Conservation (phyloP, 2,797 vertebrate species). For the Enteromius afrohamiltoni region DNA sequence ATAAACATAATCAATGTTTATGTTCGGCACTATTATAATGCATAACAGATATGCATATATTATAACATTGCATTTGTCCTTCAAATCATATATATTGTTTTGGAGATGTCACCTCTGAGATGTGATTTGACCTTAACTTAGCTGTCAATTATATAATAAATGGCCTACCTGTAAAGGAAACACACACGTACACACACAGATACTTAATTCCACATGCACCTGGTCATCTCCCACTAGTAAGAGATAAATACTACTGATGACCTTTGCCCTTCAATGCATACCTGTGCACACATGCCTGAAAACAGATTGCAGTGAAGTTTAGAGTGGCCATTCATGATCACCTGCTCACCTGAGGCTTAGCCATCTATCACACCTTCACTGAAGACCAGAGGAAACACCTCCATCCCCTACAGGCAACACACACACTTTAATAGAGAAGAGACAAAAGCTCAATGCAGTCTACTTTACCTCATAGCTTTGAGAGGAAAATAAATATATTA, state of each 20-base stretch:
- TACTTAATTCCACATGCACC: slow-evolving; percentile 10
- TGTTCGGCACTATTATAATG: not conserved
- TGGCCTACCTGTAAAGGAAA: slow-evolving; percentile 61
- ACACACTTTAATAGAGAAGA: not conserved
- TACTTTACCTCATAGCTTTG: not conserved
- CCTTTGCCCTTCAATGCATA: slow-evolving; percentile 33
- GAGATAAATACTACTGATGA: slow-evolving; percentile 3
- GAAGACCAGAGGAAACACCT: slow-evolving; percentile 50
- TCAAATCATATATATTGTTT: slow-evolving; percentile 69
- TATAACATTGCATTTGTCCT: slow-evolving; percentile 65
- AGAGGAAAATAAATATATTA: not conserved
- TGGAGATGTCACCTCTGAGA: slow-evolving; percentile 71
- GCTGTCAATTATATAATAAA: slow-evolving; percentile 69
- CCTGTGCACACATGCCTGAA: slow-evolving; percentile 32
- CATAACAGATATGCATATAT: slow-evolving; percentile 40
- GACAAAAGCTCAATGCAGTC: not conserved
- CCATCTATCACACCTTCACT: slow-evolving; percentile 36
- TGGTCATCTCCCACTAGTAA: slow-evolving; percentile 19
- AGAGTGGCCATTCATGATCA: slow-evolving; percentile 31
- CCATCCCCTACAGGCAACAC: slow-evolving; percentile 8
- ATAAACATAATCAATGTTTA: not conserved
- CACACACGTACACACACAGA: slow-evolving; percentile 21
- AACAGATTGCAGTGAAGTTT: slow-evolving; percentile 14
- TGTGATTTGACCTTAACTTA: slow-evolving; percentile 71
- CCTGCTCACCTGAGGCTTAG: slow-evolving; percentile 34